Base-by-base conservation (phyloP, 2,113 vertebrate species). In the Ptychochromis oligacanthus region DNA sequence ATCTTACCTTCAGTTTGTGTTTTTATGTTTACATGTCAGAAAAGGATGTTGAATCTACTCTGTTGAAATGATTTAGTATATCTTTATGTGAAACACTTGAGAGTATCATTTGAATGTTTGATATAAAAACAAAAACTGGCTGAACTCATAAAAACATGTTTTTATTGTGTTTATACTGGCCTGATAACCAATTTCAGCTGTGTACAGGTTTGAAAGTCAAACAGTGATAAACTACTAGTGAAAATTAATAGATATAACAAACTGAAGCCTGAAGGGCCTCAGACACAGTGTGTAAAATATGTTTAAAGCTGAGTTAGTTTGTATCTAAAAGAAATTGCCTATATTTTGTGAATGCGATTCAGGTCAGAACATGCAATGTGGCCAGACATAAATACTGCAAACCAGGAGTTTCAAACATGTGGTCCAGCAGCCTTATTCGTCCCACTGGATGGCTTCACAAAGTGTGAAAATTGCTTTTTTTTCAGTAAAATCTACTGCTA, bases 1-100 rank as follows among this genome's bases (percentile, higher is more conserved):
- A 86, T 84, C 74, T 85, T 61, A 77, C 52, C 62, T 88, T 92
- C 43, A 75, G 13, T 91, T 83, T 90, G 89, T 89, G 87, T 83
- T 89, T 89, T 87, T n/a, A 75, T 93, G 92, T 92, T 93, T 93
- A 94, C 89, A 90, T 90, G 88, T 93, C 79, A 70, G 65, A 67
- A 80, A 79, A 89, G 58, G 57, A 77, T 79, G 77, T 79, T 72
- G 59, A 64, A 86, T 75, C 77, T 62, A 78, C 82, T 56, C 28
- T 79, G 82, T 90, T 87, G 15, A 90, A 81, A 87, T 80, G 1
- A 87, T 89, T 90, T 85, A 77, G 79, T 82, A 89, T 87, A 86
- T 89, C 77, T 89, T 88, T 65, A 86, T 87, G 87, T 91, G 76
- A 61, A 87, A 89, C 72, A 87, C 80, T 82, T 28, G 22, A 84